Evolutionary conservation across 2,113 vertebrate genomes (phyloP).

Genomic region (Hippocampus abdominalis): DNA sequence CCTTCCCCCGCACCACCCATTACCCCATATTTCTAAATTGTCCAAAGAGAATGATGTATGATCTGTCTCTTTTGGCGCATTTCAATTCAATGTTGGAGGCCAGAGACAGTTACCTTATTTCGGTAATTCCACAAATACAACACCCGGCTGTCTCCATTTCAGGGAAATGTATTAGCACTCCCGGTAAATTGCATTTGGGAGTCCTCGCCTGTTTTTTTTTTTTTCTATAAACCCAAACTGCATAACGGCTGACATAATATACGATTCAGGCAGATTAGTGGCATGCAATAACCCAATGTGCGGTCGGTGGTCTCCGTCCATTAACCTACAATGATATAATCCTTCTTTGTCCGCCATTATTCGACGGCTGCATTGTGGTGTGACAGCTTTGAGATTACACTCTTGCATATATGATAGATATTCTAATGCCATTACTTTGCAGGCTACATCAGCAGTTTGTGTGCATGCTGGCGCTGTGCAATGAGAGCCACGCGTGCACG

Average conservation of each 20-base stretch:
- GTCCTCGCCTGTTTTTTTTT: constrained; percentile 2
- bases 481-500: neutral
- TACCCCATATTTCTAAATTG: neutral
- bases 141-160: neutral
- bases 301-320: constrained; percentile 8
- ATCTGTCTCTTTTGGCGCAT: neutral
- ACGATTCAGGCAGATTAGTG: neutral
- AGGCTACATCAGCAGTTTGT: constrained; percentile 10
- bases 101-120: neutral
- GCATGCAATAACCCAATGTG: constrained; percentile 18
- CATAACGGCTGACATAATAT: neutral
- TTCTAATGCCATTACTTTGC: neutral
- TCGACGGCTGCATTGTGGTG: neutral
- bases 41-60: neutral
- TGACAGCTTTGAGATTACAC: constrained; percentile 1
- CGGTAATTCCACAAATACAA: neutral
- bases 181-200: neutral
- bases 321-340: constrained; percentile 12
- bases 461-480: neutral
- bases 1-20: neutral
- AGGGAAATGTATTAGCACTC: constrained; percentile 11
- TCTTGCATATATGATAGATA: neutral
- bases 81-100: neutral
- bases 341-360: neutral
- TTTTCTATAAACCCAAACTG: neutral